Evolutionary conservation across 1,140 invertebrate genomes (phyloP).

Genomic region (Caligus rogercresseyi): DNA sequence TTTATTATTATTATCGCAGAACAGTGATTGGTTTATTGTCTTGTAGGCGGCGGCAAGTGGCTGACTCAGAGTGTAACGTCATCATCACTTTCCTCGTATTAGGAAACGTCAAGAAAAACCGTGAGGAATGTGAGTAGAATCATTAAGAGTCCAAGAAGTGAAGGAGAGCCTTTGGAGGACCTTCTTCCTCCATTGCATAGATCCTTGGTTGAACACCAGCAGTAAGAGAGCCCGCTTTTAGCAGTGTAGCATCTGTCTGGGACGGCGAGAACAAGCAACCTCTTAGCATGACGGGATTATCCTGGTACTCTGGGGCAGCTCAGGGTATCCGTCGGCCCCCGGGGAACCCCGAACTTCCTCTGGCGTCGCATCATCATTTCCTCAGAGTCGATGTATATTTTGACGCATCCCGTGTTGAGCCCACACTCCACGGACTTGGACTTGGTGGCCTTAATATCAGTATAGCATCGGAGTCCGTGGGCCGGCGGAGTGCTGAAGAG

Average conservation of each 20-base stretch:
- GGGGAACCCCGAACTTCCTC: not conserved
- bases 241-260: conserved; percentile 15
- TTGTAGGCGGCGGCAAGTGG: not conserved
- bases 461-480: conserved; percentile 8
- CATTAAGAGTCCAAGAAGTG: not conserved
- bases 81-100: not conserved
- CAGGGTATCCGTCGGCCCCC: not conserved
- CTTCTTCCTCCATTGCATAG: conserved; percentile 2
- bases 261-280: conserved; percentile 15
- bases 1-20: not conserved
- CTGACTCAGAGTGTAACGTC: no score
- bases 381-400: conserved; percentile 17
- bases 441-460: conserved; percentile 14
- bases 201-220: conserved; percentile 10
- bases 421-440: conserved; percentile 5
- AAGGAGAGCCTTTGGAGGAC: not conserved
- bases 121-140: not conserved
- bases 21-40: not conserved
- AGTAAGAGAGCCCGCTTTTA: conserved; percentile 14
- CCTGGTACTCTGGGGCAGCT: not conserved
- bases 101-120: not conserved
- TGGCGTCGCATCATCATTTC: conserved; percentile 12
- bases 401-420: conserved; percentile 17
- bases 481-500: not conserved
- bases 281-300: conserved; percentile 6